Evolutionary conservation across 2,888 invertebrate species (phyloP), one percentile per base, ranked within the genome.

Genomic region (Ligdia adustata): DNA sequence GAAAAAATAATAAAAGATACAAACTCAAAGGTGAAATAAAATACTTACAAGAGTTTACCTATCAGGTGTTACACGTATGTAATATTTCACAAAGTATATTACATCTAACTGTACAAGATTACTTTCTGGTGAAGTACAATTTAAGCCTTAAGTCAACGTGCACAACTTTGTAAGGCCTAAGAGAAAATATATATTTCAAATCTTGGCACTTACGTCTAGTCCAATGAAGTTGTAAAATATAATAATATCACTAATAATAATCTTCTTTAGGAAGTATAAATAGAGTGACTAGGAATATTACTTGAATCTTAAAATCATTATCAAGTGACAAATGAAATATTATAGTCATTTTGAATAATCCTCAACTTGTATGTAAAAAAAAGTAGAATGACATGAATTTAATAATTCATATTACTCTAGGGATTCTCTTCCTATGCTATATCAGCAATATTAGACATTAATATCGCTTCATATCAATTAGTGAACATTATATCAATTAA

Each of bases 361-460:
- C 20, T 13, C 6, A 9, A 27, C n/a, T 27, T 16, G 26, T 27
- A 16, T 15, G 9, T 26, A 27, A 5, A 15, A 27, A 5, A 15
- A n/a, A 13, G 14, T 37, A 12, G 15, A 16, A 11, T 4, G 15
- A 15, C n/a, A n/a, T n/a, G n/a, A n/a, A n/a, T n/a, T n/a, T n/a
- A n/a, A n/a, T n/a, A n/a, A n/a, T 11, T 5, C 5, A 11, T 11
- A 1, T 5, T 18, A 29, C 13, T 11, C 15, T 20, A 11, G 31
- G 29, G 13, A 58, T 69, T 60, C 57, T 50, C 62, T 57, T 75
- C 63, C 64, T 72, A 74, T 65, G 75, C 77, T 75, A 72, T 61
- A 70, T 66, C 77, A 85, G 83, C 82, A 84, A 87, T 87, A 84
- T 62, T 86, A 84, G 76, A 5, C 6, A 6, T 22, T 22, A n/a